Evolutionary conservation across 2,888 invertebrate species (phyloP), one percentile per base, ranked within the genome.

Genomic region (Icerya purchasi): DNA sequence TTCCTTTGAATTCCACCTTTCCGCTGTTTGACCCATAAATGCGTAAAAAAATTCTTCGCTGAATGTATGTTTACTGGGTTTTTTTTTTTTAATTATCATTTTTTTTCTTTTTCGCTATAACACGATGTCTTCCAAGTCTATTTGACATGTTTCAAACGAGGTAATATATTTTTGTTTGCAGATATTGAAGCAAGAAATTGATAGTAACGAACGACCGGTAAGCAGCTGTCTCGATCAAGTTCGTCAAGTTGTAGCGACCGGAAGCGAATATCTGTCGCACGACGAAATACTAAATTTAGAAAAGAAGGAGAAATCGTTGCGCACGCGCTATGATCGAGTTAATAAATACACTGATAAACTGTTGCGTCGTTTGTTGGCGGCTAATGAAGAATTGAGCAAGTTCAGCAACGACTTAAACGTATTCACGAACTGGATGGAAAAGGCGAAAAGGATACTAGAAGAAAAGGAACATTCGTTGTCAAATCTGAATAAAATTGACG

Each of bases 101-200:
- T n/a, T n/a, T n/a, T n/a, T n/a, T n/a, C n/a, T n/a, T n/a, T n/a
- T n/a, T n/a, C n/a, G n/a, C n/a, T n/a, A n/a, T n/a, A n/a, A n/a
- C n/a, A n/a, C n/a, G n/a, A n/a, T n/a, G n/a, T n/a, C n/a, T n/a
- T n/a, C n/a, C n/a, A n/a, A n/a, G n/a, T n/a, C n/a, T n/a, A n/a
- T n/a, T n/a, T n/a, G n/a, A n/a, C n/a, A n/a, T n/a, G n/a, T n/a
- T n/a, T n/a, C n/a, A n/a, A n/a, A n/a, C n/a, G n/a, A n/a, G n/a
- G n/a, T n/a, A n/a, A n/a, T n/a, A n/a, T 53, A 52, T 56, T 3
- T 63, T 64, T 62, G 19, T 62, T 68, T 70, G 5, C 72, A 88
- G 86, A 83, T 87, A 72, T 82, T 92, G 68, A 87, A 86, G 70
- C 90, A 91, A 68, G 91, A 92, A 71, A 76, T 92, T 62, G 90